Evolutionary conservation across 1,140 invertebrate genomes (phyloP).

Genomic region (Chymomyza costata): DNA sequence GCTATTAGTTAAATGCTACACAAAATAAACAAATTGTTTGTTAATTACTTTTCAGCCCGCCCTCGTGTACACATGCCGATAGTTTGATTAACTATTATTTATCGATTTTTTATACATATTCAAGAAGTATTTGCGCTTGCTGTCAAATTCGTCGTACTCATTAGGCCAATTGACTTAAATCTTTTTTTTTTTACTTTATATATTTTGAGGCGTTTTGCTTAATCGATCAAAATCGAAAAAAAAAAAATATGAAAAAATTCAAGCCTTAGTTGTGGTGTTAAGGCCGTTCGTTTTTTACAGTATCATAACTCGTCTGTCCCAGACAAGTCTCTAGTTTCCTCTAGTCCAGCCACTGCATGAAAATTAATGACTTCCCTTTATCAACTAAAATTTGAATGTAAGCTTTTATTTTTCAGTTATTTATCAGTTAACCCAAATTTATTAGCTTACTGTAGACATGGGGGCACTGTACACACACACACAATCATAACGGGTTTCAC

Average conservation of each 20-base stretch:
- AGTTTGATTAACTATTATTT: background rate
- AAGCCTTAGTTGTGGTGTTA: slow-evolving; percentile 60
- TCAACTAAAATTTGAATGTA: slow-evolving; percentile 60
- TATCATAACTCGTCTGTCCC: too few species aligned
- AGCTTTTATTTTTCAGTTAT: slow-evolving; percentile 24
- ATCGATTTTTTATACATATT: slow-evolving; percentile 3
- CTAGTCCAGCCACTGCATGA: slow-evolving; percentile 2
- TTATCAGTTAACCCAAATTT: slow-evolving; percentile 43
- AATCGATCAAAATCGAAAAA: slow-evolving; percentile 29
- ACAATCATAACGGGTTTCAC: slow-evolving; percentile 50
- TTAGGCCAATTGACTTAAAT: slow-evolving; percentile 58
- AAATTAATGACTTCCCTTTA: slow-evolving; percentile 67
- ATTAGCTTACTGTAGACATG: slow-evolving; percentile 54
- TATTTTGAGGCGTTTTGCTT: slow-evolving; percentile 17
- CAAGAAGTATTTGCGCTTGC: slow-evolving; percentile 19
- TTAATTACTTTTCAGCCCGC: too few species aligned
- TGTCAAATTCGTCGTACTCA: slow-evolving; percentile 68
- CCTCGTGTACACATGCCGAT: too few species aligned
- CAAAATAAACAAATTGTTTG: too few species aligned
- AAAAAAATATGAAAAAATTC: slow-evolving; percentile 3
- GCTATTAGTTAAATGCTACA: too few species aligned
- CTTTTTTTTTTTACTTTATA: slow-evolving; percentile 6
- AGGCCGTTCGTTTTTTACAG: slow-evolving; percentile 27
- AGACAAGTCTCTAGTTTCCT: too few species aligned
- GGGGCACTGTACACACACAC: slow-evolving; percentile 37